These are phyloP conservation scores for Narcine bancroftii DNA, from an alignment of 2,113 vertebrate species.

Conservation along the genomic window DNA sequence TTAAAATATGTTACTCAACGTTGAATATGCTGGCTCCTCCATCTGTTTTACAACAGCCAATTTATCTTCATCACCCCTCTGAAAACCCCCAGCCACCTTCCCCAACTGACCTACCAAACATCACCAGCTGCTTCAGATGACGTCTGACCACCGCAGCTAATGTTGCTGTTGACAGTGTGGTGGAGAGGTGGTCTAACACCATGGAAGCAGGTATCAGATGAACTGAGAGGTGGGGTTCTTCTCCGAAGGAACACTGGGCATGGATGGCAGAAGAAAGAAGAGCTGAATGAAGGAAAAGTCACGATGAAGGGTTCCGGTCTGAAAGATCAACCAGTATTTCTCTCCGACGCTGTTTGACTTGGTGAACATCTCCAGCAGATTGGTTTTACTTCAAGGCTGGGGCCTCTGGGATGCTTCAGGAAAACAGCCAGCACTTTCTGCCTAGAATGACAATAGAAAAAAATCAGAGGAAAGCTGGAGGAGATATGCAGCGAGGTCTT, in stretches of 20 bases:
- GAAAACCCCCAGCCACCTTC: neutral
- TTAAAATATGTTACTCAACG: slow-evolving; percentile 9
- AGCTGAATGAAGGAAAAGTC: no score
- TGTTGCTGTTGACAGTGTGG: no score
- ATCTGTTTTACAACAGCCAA: neutral
- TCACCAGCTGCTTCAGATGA: neutral
- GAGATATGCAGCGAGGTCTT: no score
- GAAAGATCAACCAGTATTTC: no score
- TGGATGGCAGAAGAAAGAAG: neutral
- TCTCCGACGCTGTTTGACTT: no score
- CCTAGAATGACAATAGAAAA: neutral
- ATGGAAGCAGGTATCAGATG: neutral
- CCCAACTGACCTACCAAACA: neutral
- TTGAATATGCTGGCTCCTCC: neutral
- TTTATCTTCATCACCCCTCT: neutral
- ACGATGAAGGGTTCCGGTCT: no score
- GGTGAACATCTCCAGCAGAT: no score
- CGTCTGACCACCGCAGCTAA: no score
- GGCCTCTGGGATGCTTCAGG: no score
- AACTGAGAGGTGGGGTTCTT: neutral
- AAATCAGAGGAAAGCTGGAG: neutral
- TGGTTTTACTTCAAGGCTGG: no score
- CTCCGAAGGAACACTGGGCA: neutral
- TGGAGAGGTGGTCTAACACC: neutral
- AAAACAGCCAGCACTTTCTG: no score